Evolutionary conservation across 2,797 vertebrate genomes (phyloP).

Genomic region (Dendrocincla fuliginosa): DNA sequence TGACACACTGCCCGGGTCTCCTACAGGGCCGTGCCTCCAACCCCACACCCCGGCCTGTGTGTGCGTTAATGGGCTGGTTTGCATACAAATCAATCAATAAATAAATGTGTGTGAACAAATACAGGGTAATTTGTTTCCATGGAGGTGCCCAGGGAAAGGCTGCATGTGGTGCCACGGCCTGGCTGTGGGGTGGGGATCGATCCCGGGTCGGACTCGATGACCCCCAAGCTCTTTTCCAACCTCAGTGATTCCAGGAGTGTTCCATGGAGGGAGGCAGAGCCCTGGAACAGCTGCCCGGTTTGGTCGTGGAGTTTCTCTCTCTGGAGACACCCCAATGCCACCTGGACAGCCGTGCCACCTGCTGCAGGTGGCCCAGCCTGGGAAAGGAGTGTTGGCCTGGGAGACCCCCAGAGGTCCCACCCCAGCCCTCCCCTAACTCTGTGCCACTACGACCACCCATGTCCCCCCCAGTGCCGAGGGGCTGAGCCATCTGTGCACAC

Average conservation of each 20-base stretch:
- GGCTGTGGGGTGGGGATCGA: accelerated
- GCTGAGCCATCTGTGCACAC: too few species aligned
- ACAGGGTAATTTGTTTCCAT: accelerated
- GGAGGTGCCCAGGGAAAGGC: too few species aligned
- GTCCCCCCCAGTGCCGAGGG: not conserved
- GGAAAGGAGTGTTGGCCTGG: not conserved
- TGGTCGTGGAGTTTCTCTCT: not conserved
- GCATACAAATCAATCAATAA: not conserved
- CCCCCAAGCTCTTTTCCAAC: not conserved
- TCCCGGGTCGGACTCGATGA: accelerated
- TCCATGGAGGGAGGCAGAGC: not conserved
- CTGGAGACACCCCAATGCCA: not conserved
- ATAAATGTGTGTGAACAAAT: not conserved
- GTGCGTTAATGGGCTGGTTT: accelerated
- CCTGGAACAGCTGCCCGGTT: not conserved
- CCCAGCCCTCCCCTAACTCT: accelerated
- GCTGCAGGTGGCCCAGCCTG: not conserved
- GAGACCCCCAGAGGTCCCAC: not conserved
- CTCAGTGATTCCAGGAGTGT: accelerated
- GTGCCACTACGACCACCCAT: too few species aligned
- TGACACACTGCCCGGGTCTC: accelerated
- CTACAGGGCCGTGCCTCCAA: accelerated
- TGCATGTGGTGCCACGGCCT: not conserved
- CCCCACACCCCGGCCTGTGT: accelerated
- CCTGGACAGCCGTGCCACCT: accelerated